Evolutionary conservation across 2,888 invertebrate species (phyloP).

Genomic region (Acheta domesticus): DNA sequence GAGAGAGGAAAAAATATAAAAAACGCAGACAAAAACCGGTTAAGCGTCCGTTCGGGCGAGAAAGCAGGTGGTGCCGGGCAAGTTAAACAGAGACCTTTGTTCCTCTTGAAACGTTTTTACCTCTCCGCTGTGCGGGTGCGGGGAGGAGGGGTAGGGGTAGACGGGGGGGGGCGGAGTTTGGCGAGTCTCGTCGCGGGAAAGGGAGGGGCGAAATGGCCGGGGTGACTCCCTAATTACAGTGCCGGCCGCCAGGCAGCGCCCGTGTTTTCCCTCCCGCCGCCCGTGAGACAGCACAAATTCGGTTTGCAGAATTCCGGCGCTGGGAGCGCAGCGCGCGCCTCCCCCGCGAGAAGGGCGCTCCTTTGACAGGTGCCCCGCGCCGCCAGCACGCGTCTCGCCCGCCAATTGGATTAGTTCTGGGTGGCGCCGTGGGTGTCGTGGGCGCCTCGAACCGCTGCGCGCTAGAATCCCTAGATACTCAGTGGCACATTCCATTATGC

Average conservation of each 20-base stretch:
- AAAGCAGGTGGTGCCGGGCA: conserved; percentile 9
- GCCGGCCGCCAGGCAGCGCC: neutral
- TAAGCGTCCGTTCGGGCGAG: neutral
- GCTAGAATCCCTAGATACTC: no score
- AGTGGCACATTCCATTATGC: no score
- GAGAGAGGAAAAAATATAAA: neutral
- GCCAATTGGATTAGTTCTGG: no score
- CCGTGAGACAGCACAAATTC: neutral
- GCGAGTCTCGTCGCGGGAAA: neutral
- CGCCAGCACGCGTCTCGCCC: no score
- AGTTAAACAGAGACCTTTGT: conserved; percentile 9
- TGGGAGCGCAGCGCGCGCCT: no score
- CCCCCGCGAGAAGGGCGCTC: no score
- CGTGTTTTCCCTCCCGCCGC: neutral
- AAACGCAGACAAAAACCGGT: neutral
- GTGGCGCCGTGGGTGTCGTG: no score
- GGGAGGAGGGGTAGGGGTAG: neutral
- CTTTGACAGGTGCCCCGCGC: no score
- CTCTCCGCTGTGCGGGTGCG: neutral
- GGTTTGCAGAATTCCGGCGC: neutral
- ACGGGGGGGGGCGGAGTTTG: neutral
- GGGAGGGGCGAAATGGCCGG: neutral
- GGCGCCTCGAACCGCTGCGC: no score
- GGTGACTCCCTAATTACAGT: neutral
- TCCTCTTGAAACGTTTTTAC: neutral